Percentiles rank a stretch among this genome's conserved stretches.
Evolutionary conservation across 2,797 vertebrate species (phyloP).

Genomic region (Picus viridis): DNA sequence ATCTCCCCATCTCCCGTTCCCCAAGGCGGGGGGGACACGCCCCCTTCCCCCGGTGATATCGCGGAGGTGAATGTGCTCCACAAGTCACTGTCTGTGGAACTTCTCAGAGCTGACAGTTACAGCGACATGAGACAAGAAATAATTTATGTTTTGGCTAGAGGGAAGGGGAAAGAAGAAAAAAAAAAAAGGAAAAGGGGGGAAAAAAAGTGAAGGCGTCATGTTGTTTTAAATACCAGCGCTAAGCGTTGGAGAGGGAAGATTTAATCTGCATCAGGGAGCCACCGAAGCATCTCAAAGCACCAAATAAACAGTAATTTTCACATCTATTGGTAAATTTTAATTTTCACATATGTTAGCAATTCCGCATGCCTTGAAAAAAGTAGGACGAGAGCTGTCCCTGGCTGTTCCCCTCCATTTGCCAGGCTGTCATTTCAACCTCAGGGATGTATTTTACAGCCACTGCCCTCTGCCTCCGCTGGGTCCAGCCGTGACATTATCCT

Average conservation of each 20-base stretch:
- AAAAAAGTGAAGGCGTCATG: background rate
- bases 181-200: background rate
- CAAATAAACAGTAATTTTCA: conserved; percentile 10
- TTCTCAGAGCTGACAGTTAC: background rate
- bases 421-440: background rate
- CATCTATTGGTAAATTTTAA: background rate
- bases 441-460: background rate
- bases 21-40: background rate
- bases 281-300: background rate
- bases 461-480: background rate
- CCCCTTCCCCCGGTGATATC: background rate
- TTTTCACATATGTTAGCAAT: conserved; percentile 27
- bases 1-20: background rate
- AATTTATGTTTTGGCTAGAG: background rate
- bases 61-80: background rate
- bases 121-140: background rate
- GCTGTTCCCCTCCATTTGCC: background rate
- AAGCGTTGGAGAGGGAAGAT: background rate
- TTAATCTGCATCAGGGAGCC: background rate
- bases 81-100: background rate
- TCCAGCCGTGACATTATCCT: background rate
- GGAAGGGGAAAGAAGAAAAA: too few relatives aligned
- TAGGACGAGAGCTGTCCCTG: background rate
- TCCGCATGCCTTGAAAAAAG: background rate
- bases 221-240: background rate